A percentile compares a stretch with the other conserved stretches of the same genome.
phyloP scores from a whole-genome alignment of 2,113 vertebrate genomes.

The Maccullochella peelii region DNA sequence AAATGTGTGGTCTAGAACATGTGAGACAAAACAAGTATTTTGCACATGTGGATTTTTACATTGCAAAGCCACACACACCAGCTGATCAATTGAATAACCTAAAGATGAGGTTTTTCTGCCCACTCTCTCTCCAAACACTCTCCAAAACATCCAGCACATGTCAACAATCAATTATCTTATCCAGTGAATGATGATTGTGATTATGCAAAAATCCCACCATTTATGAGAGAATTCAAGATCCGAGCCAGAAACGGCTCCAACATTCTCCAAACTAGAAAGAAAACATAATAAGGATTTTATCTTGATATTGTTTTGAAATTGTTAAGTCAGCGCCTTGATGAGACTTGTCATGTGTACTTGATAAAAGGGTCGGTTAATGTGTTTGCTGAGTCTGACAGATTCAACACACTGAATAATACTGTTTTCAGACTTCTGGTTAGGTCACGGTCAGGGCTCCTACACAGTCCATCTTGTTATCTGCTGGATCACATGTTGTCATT shows the following conservation, averaged over 20 bases:
- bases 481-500: conserved; percentile 22
- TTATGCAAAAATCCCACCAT: neutral
- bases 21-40: neutral
- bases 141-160: neutral
- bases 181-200: neutral
- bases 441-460: neutral
- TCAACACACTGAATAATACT: conserved; percentile 21
- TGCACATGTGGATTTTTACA: neutral
- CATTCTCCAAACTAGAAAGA: neutral
- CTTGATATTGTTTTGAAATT: too few species aligned
- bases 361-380: neutral
- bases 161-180: neutral
- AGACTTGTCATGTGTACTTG: neutral
- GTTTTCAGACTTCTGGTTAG: neutral
- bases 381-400: neutral
- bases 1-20: neutral
- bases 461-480: conserved; percentile 1
- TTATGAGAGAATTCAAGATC: neutral
- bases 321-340: neutral
- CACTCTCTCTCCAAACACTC: neutral
- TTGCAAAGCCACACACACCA: neutral
- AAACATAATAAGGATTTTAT: neutral
- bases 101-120: neutral
- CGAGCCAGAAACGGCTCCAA: neutral
- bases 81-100: neutral